Evolutionary conservation across 2,113 vertebrate species (phyloP), one percentile per base, ranked within the genome.

Genomic region (Peromyscus leucopus): DNA sequence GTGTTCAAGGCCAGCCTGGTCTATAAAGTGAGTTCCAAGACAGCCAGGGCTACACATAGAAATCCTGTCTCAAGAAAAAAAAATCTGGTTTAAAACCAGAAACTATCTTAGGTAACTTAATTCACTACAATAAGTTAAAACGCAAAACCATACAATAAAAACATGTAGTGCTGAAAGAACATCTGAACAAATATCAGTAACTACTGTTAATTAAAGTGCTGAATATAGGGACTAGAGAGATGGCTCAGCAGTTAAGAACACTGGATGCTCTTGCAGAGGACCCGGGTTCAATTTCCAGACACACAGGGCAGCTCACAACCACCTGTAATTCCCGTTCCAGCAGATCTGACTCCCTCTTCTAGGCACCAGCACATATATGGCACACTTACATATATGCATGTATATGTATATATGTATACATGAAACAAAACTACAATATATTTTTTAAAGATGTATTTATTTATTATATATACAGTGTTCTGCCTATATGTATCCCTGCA

Each of bases 91-190:
- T 10, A 69, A 75, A 88, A 76, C 17, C 42, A 96, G 71, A 28
- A 96, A 71, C 36, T 55, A 61, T 42, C 31, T 46, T 36, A 79
- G 75, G 39, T 16, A 65, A 72, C 89, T 48, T 48, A 86, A 67
- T 86, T 86, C 39, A 33, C 90, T 89, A 85, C 24, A 48, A 71
- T 26, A 89, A 63, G 63, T 89, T 59, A 93, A 93, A 93, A 26
- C 36, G 90, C 46, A 80, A 95, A 78, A 28, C 31, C 26, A 82
- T 51, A 65, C 51, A 90, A 86, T 91, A 85, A 71, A 91, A 89
- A 63, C 21, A n/a, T 57, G n/a, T 89, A 71, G 55, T n/a, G 78
- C 28, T 85, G n/a, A 85, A 79, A 90, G 78, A 21, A 48, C 22
- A 67, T 65, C 51, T 85, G 63, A 16, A 39, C 22, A 88, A 57